These are phyloP conservation scores for Agrochola lychnidis DNA, from an alignment of 2,888 invertebrate genomes.

Conservation along the genomic window DNA sequence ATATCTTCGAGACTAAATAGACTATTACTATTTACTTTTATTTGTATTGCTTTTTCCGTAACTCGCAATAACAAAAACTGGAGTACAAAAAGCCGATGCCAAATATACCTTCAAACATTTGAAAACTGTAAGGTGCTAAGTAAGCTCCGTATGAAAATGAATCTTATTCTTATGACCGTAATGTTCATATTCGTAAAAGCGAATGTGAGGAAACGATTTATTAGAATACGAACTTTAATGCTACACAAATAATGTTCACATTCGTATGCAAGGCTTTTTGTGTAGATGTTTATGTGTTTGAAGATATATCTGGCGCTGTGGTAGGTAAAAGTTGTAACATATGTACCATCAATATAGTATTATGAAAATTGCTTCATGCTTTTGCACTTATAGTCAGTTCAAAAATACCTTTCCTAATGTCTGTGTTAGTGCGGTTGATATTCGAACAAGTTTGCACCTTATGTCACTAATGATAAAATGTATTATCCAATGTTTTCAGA, in stretches of 20 bases:
- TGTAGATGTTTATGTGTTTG: not conserved
- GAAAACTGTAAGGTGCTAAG: not conserved
- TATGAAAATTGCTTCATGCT: not conserved
- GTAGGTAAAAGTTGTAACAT: constrained; percentile 22
- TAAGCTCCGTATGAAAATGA: not conserved
- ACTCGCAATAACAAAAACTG: constrained; percentile 8
- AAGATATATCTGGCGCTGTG: not conserved
- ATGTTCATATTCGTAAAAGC: not conserved
- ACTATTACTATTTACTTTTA: constrained; percentile 34
- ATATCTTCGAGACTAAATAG: constrained; percentile 52
- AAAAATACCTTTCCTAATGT: not conserved
- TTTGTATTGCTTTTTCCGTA: constrained; percentile 27
- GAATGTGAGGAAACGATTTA: not conserved
- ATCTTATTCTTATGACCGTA: rapidly evolving
- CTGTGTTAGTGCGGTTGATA: not conserved
- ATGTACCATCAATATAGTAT: not conserved
- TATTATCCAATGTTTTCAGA: not conserved
- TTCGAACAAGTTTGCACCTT: constrained; percentile 3
- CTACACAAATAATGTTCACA: not conserved
- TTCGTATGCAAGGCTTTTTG: not conserved
- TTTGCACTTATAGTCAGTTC: too few species aligned
- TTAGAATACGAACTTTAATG: not conserved
- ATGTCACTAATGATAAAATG: not conserved
- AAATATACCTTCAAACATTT: not conserved
- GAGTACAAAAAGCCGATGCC: not conserved